These are phyloP conservation scores for Nothoprocta pentlandii DNA, from an alignment of 2,113 vertebrate genomes.

Conservation along the genomic window DNA sequence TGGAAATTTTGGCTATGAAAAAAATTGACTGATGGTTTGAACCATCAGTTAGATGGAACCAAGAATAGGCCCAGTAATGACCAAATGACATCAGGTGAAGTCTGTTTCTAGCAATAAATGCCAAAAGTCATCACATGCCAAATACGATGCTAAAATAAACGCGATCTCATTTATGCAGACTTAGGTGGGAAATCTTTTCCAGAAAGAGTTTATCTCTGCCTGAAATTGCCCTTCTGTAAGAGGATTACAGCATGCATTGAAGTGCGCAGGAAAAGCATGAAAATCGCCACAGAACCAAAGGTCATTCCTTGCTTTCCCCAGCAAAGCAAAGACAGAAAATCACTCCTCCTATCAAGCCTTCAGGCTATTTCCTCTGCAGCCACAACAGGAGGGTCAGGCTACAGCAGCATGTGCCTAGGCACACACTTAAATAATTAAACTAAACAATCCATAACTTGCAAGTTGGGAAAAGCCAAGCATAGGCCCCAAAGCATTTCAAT, in stretches of 20 bases:
- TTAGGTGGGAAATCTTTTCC: not conserved
- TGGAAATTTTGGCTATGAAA: not conserved
- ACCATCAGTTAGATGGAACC: not conserved
- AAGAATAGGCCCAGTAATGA: not conserved
- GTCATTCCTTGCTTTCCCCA: not conserved
- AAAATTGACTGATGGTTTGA: not conserved
- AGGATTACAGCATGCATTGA: not conserved
- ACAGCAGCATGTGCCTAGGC: not conserved
- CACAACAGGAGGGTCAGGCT: not conserved
- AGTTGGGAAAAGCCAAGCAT: not conserved
- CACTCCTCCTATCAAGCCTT: not conserved
- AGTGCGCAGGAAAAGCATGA: not conserved
- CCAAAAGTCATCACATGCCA: not conserved
- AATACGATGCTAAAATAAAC: too few species aligned
- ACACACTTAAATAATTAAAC: not conserved
- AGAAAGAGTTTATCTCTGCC: not conserved
- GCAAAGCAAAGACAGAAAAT: slow-evolving; percentile 19
- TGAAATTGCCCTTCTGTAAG: not conserved
- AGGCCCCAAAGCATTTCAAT: not conserved
- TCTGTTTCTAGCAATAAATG: accelerated
- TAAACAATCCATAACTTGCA: not conserved
- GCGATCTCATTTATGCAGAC: not conserved
- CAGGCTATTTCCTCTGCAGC: slow-evolving; percentile 7
- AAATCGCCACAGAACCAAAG: not conserved
- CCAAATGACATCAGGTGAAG: not conserved